Base-by-base conservation (phyloP, 2,888 invertebrate genomes). In the Frankliniella intonsa region DNA sequence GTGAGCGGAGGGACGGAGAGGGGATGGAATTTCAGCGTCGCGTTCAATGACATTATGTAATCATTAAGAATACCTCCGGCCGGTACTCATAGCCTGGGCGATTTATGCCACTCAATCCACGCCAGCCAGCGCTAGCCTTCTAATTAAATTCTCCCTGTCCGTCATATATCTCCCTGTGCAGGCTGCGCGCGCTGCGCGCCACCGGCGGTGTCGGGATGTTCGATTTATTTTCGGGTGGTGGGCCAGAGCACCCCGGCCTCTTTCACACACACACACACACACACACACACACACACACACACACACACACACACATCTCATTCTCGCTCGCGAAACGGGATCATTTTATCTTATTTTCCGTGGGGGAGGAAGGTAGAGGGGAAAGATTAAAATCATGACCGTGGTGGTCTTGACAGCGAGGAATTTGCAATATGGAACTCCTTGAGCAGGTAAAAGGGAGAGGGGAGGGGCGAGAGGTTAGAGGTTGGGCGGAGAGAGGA, bases 401-500 rank as follows among this genome's bases (percentile, higher is more conserved):
- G 12, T 25, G 17, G 14, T 19, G 22, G 69, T 10, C 22, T 25
- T 76, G 69, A 76, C 69, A 22, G 69, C 10, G 69, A 5, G 69
- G 69, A 76, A 76, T 76, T 76, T 76, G 69, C 69, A 76, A 76
- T 76, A 76, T 76, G 69, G 69, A 76, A 76, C 25, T 38, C 38
- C 38, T 76, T 76, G 69, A 76, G 69, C 2, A 12, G 69, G 25
- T 22, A n/a, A 7, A 22, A 11, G 69, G 69, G 55, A 55, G 55
- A 19, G 55, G 11, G 2, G 55, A 19, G 19, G 55, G 9, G 55
- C 12, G 8, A 55, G 55, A 12, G 14, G 55, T 38, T 38, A 17
- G 12, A 17, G 55, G 12, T 12, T 2, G 55, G 55, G 14, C 17
- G 55, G 55, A 3, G 55, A 12, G 14, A 17, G 14, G 38, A 38